Percentiles rank a stretch among this genome's conserved stretches.
Conservation (phyloP, 1,140 invertebrate genomes). For the Helicorthomorpha holstii region DNA sequence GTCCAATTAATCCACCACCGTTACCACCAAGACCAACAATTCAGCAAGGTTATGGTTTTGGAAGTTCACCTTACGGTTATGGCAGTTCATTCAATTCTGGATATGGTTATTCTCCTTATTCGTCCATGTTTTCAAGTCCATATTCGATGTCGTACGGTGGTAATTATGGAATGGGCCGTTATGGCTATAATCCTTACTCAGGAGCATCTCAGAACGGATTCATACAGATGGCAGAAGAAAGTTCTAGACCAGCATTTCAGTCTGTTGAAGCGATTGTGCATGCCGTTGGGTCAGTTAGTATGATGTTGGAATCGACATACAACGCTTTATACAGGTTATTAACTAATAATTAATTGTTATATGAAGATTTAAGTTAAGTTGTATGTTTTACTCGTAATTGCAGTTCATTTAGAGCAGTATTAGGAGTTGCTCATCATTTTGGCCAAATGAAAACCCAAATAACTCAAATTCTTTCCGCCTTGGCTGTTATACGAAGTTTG, state of each 20-base stretch:
- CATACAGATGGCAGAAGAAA: constrained; percentile 74
- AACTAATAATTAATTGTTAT: too few species aligned
- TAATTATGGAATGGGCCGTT: constrained; percentile 21
- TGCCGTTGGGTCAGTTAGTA: constrained; percentile 79
- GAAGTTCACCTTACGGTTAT: too few species aligned
- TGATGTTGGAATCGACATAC: constrained; percentile 93
- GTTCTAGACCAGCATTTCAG: constrained; percentile 75
- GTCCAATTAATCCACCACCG: too few species aligned
- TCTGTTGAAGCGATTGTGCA: constrained; percentile 83
- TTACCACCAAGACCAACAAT: constrained; percentile 15
- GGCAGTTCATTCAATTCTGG: constrained; percentile 5
- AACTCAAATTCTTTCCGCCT: constrained; percentile 61
- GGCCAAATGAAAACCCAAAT: constrained; percentile 62
- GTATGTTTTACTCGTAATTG: too few species aligned
- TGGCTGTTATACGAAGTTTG: constrained; percentile 58
- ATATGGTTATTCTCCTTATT: constrained; percentile 9
- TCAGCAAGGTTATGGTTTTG: constrained; percentile 1
- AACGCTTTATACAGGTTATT: constrained; percentile 54
- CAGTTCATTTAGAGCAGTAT: constrained; percentile 82
- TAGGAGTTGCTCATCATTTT: constrained; percentile 90
- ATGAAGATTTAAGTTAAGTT: too few species aligned
- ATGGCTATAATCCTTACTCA: constrained; percentile 25
- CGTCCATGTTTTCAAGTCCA: constrained; percentile 8
- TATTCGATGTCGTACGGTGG: constrained; percentile 15
- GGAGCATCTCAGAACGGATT: constrained; percentile 42